Conservation (phyloP, 64 coral and sea anemone genomes). For the Acropora yongei region DNA sequence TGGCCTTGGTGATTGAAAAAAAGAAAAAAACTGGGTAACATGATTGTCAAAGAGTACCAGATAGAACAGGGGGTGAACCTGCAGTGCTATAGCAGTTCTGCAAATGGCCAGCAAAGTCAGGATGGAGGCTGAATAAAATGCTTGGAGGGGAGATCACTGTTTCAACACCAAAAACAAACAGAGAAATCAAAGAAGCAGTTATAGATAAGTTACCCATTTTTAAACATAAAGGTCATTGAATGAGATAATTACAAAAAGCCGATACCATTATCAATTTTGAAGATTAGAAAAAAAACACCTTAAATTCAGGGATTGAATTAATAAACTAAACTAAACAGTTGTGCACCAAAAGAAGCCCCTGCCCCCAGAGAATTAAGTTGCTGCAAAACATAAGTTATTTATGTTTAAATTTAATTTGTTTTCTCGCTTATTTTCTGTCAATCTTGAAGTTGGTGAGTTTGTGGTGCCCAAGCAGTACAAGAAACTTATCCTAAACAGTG, state of each 20-base stretch:
- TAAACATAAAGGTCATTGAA: no score
- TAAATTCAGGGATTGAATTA: no score
- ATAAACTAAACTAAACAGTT: no score
- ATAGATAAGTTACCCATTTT: background rate
- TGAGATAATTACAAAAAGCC: no score
- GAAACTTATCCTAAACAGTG: slow-evolving; percentile 33
- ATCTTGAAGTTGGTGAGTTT: slow-evolving; percentile 33
- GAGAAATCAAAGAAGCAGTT: slow-evolving; percentile 49
- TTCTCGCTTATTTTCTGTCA: slow-evolving; percentile 1
- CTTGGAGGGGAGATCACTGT: slow-evolving; percentile 33
- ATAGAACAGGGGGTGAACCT: slow-evolving; percentile 1
- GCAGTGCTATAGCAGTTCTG: slow-evolving; percentile 6
- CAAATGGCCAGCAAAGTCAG: background rate
- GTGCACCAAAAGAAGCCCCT: no score
- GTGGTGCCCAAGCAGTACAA: slow-evolving; percentile 46
- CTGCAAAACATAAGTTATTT: no score
- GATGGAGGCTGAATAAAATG: background rate
- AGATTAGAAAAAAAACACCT: no score
- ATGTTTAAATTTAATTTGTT: no score
- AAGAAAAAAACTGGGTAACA: slow-evolving; percentile 12
- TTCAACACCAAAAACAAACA: slow-evolving; percentile 7
- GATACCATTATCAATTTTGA: no score
- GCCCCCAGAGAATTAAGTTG: no score
- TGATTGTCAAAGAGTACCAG: slow-evolving; percentile 49
- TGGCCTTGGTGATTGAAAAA: background rate